Evolutionary conservation across 1,140 invertebrate genomes (phyloP), one percentile per base, ranked within the genome.

Genomic region (Hycleus cichorii): DNA sequence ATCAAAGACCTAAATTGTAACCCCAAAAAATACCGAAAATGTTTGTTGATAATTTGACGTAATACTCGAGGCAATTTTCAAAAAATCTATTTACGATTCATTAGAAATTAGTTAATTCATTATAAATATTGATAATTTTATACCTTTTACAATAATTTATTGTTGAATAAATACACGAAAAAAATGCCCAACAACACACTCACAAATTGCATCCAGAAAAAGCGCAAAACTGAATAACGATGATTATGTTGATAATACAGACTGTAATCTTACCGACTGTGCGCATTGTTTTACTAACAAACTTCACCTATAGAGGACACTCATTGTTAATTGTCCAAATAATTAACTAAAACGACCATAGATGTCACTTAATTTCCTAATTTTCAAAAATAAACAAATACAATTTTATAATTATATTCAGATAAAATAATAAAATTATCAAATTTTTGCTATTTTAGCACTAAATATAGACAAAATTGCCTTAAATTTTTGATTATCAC

Each of bases 191-290:
- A 46, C 44, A 47, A 45, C 52, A 55, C 52, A 55, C 52, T 55
- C 52, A 55, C 52, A 55, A 55, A 42, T 47, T 43, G 45, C 44
- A 55, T 46, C 43, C 44, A 55, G 44, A 55, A 55, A 55, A 55
- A 55, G 52, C 52, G 52, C 52, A 55, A 55, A 55, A 55, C 52
- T 43, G 45, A 55, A 55, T 46, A 55, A 42, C 40, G 40, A 42
- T 42, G 45, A 55, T 39, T 55, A 47, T 12, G 45, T 47, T 43
- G 52, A 44, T 55, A 38, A 47, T 18, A 10, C 9, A 47, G 52
- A 42, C 5, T 5, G 4, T 10, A 7, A 32, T 32, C 4, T 32
- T 32, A 32, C 7, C 32, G 7, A 32, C 32, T 3, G 32, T 32
- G 7, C 32, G 7, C 7, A 32, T 32, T 32, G 7, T 4, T 3